A percentile compares a stretch with the other conserved stretches of the same genome.
Evolutionary conservation across 2,113 vertebrate species (phyloP).

Genomic region (Glaucidium brasilianum): DNA sequence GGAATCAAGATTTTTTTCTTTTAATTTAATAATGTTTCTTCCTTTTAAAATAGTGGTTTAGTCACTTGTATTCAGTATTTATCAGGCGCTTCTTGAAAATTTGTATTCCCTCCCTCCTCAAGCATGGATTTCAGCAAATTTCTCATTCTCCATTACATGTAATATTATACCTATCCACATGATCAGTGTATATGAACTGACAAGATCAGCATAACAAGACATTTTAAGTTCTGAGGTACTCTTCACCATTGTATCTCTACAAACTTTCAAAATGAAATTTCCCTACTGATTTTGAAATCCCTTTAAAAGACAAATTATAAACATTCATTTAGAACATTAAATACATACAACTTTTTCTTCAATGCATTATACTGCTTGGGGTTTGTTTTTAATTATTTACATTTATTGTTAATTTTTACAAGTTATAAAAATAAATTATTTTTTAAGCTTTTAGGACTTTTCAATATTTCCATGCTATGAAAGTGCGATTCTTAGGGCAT

Average conservation of each 20-base stretch:
- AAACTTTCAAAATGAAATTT: neutral
- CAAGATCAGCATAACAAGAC: slow-evolving; percentile 17
- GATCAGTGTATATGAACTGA: slow-evolving; percentile 1
- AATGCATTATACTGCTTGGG: neutral
- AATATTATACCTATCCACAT: slow-evolving; percentile 18
- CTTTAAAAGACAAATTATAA: neutral
- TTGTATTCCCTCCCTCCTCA: neutral
- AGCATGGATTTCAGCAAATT: slow-evolving; percentile 48
- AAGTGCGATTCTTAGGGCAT: neutral
- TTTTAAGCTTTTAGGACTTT: neutral
- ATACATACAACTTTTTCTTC: neutral
- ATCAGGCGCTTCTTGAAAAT: neutral
- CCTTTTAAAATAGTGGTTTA: neutral
- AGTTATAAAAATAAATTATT: neutral
- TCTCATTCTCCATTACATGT: slow-evolving; percentile 44
- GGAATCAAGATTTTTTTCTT: neutral
- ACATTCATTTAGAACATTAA: neutral
- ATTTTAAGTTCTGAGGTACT: neutral
- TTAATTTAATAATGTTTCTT: neutral
- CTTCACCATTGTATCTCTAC: neutral
- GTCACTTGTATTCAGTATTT: neutral
- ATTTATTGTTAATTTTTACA: neutral
- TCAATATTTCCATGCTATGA: neutral
- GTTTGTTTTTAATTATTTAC: accelerated
- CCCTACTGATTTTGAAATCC: neutral